Evolutionary conservation across 2,113 vertebrate genomes (phyloP).

Genomic region (Semnornis frantzii): DNA sequence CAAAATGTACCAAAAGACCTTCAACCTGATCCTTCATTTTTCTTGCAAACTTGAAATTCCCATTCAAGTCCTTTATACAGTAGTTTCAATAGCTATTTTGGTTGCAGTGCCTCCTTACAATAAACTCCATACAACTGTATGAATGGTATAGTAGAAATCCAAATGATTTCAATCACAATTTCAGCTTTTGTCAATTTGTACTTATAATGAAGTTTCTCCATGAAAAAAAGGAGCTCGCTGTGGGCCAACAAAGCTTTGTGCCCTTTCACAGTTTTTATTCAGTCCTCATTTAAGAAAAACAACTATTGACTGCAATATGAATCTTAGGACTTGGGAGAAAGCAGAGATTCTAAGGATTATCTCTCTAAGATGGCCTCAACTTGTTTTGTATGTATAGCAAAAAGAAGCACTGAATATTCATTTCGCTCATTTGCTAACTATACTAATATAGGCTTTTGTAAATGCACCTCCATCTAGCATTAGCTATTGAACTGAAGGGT

Average conservation of each 20-base stretch:
- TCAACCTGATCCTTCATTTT: constrained; percentile 24
- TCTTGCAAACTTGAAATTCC: constrained; percentile 1
- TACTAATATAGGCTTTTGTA: constrained; percentile 22
- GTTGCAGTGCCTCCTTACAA: constrained; percentile 30
- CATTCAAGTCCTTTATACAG: constrained; percentile 19
- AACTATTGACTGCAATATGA: constrained; percentile 38
- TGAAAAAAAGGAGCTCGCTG: constrained; percentile 25
- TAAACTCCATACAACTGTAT: constrained; percentile 35
- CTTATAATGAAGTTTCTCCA: constrained; percentile 42
- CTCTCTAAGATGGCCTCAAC: background rate
- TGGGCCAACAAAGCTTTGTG: constrained; percentile 63
- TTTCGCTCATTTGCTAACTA: constrained; percentile 34
- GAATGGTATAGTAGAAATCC: constrained; percentile 45
- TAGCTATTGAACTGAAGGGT: constrained; percentile 28
- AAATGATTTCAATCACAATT: constrained; percentile 60
- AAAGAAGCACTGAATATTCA: constrained; percentile 48
- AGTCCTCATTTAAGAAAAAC: constrained; percentile 35
- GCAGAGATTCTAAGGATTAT: constrained; percentile 24
- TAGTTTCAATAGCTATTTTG: constrained; percentile 53
- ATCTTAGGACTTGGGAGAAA: constrained; percentile 2
- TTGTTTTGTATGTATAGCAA: background rate
- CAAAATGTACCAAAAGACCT: constrained; percentile 15
- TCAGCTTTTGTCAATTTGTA: constrained; percentile 32
- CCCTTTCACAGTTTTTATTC: constrained; percentile 46
- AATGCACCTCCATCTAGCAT: constrained; percentile 6